Evolutionary conservation across 2,113 vertebrate genomes (phyloP).

Genomic region (Dermatemys mawii): DNA sequence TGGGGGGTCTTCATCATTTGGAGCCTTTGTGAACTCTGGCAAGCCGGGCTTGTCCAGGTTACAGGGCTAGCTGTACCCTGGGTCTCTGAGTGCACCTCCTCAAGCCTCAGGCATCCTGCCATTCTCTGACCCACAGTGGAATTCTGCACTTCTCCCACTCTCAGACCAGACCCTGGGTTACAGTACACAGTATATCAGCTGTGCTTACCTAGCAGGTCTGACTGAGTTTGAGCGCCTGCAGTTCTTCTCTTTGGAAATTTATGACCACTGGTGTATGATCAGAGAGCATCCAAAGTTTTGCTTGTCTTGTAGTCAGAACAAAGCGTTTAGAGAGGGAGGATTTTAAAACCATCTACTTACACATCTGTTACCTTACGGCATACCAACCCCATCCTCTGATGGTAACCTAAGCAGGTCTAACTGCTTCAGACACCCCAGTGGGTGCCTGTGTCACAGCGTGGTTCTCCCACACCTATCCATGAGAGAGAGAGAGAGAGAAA

Average conservation of each 20-base stretch:
- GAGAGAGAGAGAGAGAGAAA: background rate
- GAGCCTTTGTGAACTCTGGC: background rate
- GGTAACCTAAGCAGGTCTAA: background rate
- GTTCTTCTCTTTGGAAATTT: background rate
- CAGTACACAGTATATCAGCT: background rate
- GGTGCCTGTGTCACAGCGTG: too few species aligned
- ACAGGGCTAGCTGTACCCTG: background rate
- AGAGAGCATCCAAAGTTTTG: background rate
- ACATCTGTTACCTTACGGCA: background rate
- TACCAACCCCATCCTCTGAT: background rate
- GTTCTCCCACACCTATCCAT: background rate
- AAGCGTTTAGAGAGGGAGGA: background rate
- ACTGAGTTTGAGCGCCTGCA: background rate
- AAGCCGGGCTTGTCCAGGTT: background rate
- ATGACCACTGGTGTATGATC: background rate
- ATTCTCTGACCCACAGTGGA: background rate
- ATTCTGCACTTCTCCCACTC: background rate
- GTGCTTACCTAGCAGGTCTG: background rate
- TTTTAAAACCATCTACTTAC: background rate
- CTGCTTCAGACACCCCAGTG: background rate
- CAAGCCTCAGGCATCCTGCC: background rate
- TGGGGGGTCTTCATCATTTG: background rate
- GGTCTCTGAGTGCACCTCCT: background rate
- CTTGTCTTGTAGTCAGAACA: too few species aligned
- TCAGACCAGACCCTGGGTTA: background rate